Percentiles rank a stretch among this genome's conserved stretches.
phyloP scores from a whole-genome alignment of 2,797 vertebrate species.

The Anguilla obscura region DNA sequence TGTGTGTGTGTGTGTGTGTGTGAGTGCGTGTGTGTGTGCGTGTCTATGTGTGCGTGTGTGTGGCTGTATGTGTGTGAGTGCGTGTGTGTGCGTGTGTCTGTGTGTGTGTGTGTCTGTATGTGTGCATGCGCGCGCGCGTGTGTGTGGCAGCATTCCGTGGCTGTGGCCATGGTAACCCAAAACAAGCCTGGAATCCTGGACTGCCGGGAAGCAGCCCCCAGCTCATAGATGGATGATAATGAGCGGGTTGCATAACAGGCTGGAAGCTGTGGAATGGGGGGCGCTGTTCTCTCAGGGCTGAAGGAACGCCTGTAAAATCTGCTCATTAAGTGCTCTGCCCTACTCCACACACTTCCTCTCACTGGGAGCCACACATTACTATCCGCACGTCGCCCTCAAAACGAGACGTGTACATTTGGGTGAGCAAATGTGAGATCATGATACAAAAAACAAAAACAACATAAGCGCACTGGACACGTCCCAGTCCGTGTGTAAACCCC shows the following conservation, averaged over 20 bases:
- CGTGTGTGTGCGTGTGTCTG: too few relatives aligned
- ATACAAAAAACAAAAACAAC: too few relatives aligned
- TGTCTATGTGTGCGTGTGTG: too few relatives aligned
- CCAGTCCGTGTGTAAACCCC: neutral
- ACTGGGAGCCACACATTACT: conserved; percentile 7
- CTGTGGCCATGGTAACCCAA: conserved; percentile 18
- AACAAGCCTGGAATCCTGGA: neutral
- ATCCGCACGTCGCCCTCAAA: neutral
- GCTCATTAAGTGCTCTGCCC: neutral
- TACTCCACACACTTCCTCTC: conserved; percentile 14
- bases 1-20: too few relatives aligned
- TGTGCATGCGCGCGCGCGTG: too few relatives aligned
- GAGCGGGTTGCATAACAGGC: conserved; percentile 21
- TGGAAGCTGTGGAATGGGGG: conserved; percentile 13
- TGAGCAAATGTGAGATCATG: neutral
- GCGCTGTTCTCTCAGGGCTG: conserved; percentile 19
- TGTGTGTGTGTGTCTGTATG: too few relatives aligned
- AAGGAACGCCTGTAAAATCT: conserved; percentile 4
- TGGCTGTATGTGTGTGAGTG: too few relatives aligned
- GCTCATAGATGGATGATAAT: conserved; percentile 26
- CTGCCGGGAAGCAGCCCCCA: neutral
- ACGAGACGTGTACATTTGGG: neutral
- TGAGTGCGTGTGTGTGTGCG: too few relatives aligned
- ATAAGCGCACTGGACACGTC: neutral
- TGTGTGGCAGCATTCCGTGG: neutral